Base-by-base conservation (phyloP, 2,113 vertebrate genomes). In the Abramis brama region DNA sequence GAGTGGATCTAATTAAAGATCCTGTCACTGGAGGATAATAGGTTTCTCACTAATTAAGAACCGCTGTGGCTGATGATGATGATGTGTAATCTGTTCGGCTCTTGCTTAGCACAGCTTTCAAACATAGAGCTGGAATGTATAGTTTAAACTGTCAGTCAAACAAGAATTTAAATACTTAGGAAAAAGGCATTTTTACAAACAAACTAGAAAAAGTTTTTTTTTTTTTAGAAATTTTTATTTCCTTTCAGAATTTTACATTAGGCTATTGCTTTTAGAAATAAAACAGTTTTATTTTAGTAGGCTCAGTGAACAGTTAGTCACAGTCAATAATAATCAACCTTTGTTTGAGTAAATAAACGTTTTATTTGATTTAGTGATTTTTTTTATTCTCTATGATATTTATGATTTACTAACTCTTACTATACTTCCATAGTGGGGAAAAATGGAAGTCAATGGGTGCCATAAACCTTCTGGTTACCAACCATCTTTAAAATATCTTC, bases 1-100 rank as follows among this genome's bases (percentile, higher is more conserved):
- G 71, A 82, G 73, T 57, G 57, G 64, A 77, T 85, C 68, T 83
- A 83, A 88, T 88, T 85, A 88, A 82, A 70, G 45, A 68, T 82
- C 62, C 62, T 36, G 79, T 82, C 79, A 66, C 21, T 70, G 25
- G 25, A 70, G 79, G 43, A 82, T 82, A 82, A 82, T 82, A 64
- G 62, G 62, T 62, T 82, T 52, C 62, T 8, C 62, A 25, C 43
- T 70, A 82, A 82, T 82, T 47, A 82, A 68, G 62, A 82, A 70
- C 79, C 1, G 25, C 36, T 52, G 36, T 81, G 19, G 60, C 78
- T 74, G 39, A 74, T 64, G 57, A 79, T 62, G 57, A 64, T 80
- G n/a, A 80, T 64, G 36, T 64, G 59, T 80, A 45, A 80, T 80
- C 78, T 62, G 52, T n/a, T 57, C 39, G 57, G 36, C 8, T 45